Conservation (phyloP, 1,140 invertebrate species). For the Scylla paramamosain region DNA sequence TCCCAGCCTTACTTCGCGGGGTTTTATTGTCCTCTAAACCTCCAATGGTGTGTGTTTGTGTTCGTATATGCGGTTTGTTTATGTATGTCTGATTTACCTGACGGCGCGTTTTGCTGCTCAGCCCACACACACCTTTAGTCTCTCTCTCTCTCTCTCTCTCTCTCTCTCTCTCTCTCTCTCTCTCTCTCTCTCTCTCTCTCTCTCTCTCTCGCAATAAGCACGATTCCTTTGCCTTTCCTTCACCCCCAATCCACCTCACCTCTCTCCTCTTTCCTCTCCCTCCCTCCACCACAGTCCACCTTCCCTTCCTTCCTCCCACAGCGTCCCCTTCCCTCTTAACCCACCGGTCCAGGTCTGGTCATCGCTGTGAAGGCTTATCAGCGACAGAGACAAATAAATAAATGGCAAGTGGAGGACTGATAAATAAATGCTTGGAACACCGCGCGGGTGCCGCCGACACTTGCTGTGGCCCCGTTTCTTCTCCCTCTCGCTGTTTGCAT, state of each 20-base stretch:
- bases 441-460: slow-evolving; percentile 29
- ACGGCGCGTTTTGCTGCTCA: background rate
- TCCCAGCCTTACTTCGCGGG: background rate
- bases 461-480: slow-evolving; percentile 26
- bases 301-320: background rate
- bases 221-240: background rate
- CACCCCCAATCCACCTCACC: background rate
- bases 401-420: slow-evolving; percentile 59
- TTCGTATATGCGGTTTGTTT: too few species aligned
- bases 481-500: background rate
- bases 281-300: background rate
- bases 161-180: background rate
- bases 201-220: background rate
- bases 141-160: background rate
- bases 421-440: slow-evolving; percentile 71
- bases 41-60: background rate
- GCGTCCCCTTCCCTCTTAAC: background rate
- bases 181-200: background rate
- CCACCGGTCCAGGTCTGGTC: slow-evolving; percentile 38
- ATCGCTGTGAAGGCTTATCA: slow-evolving; percentile 64
- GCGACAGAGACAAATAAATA: slow-evolving; percentile 71
- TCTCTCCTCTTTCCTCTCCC: background rate
- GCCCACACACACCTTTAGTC: background rate
- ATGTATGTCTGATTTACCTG: background rate
- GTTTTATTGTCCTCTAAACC: background rate